A percentile compares a stretch with the other conserved stretches of the same genome.
phyloP scores from a whole-genome alignment of 2,113 vertebrate genomes.

The Phycodurus eques region DNA sequence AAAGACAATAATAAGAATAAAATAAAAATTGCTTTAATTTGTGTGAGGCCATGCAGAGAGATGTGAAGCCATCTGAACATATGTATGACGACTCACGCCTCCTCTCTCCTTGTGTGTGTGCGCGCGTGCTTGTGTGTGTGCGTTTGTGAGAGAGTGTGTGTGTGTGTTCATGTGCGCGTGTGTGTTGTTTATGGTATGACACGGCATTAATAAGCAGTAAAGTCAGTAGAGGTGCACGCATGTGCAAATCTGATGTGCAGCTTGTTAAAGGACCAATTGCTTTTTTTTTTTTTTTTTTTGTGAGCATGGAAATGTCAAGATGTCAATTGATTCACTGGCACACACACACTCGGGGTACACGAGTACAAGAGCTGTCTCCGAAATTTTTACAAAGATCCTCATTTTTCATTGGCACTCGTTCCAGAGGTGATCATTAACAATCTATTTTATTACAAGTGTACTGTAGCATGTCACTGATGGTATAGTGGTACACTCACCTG shows the following conservation, averaged over 20 bases:
- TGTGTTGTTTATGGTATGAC: conserved; percentile 24
- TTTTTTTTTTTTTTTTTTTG: conserved; percentile 15
- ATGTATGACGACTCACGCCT: conserved; percentile 11
- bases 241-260: conserved; percentile 47
- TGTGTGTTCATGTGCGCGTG: neutral
- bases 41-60: neutral
- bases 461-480: too few species aligned
- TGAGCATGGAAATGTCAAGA: neutral
- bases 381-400: too few species aligned
- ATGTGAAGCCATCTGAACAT: conserved; percentile 2
- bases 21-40: conserved; percentile 6
- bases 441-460: too few species aligned
- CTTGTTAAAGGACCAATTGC: conserved; percentile 25
- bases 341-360: neutral
- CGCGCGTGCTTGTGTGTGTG: neutral
- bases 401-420: too few species aligned
- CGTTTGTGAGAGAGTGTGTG: too few species aligned
- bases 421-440: too few species aligned
- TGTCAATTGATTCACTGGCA: neutral
- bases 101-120: neutral
- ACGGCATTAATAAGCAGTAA: conserved; percentile 38
- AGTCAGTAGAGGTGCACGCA: conserved; percentile 31
- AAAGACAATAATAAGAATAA: conserved; percentile 1
- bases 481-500: too few species aligned
- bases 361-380: neutral